Conservation (phyloP, 30 jellyfish, hydroid and myxozoan genomes). For the Morbakka virulenta region DNA sequence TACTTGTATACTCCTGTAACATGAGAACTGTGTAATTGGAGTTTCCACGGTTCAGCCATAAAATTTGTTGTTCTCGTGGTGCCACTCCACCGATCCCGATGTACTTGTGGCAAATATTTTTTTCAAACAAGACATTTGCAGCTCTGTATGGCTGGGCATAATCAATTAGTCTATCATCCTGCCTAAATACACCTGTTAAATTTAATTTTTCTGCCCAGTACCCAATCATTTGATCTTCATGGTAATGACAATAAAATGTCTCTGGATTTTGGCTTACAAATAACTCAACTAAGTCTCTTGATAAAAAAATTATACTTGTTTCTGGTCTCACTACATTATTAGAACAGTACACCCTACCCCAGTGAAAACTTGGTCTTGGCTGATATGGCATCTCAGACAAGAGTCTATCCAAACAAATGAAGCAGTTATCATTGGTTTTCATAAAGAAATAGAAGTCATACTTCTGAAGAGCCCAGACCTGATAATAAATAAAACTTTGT, state of each 20-base stretch:
- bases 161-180: conserved; percentile 69
- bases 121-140: not conserved
- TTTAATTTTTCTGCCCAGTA: conserved; percentile 66
- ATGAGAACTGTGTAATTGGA: conserved; percentile 11
- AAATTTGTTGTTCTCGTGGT: conserved; percentile 53
- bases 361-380: conserved; percentile 22
- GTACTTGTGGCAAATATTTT: conserved; percentile 50
- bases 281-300: conserved; percentile 63
- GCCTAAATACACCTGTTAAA: conserved; percentile 25
- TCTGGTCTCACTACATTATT: conserved; percentile 75
- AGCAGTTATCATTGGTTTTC: conserved; percentile 71
- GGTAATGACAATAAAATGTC: conserved; percentile 66
- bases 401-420: conserved; percentile 59
- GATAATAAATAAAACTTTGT: conserved; percentile 63
- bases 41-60: conserved; percentile 58
- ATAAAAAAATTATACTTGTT: conserved; percentile 65
- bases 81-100: conserved; percentile 85
- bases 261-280: conserved; percentile 62
- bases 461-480: conserved; percentile 78
- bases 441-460: conserved; percentile 73
- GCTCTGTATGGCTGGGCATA: conserved; percentile 48
- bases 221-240: conserved; percentile 91
- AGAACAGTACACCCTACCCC: conserved; percentile 73
- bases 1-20: conserved; percentile 36
- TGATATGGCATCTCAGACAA: conserved; percentile 56